phyloP scores from a whole-genome alignment of 2,113 vertebrate genomes.

The Onychorhynchus coronatus region DNA sequence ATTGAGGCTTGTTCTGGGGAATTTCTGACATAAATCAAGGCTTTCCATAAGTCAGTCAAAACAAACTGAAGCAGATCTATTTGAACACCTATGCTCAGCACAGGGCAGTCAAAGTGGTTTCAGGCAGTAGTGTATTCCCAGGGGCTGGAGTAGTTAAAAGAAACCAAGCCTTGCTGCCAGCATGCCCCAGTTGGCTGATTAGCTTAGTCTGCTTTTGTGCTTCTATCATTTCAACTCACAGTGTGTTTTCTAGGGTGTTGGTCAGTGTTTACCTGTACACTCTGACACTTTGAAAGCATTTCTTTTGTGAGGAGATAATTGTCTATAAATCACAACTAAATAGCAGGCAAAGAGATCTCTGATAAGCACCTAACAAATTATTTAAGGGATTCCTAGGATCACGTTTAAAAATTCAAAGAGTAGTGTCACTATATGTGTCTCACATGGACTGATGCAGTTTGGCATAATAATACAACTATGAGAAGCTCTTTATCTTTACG shows the following conservation, averaged over 20 bases:
- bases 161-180: neutral
- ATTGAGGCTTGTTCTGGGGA: neutral
- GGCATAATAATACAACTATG: neutral
- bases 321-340: slow-evolving; percentile 22
- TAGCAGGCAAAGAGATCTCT: neutral
- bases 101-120: slow-evolving; percentile 28
- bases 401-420: neutral
- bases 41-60: slow-evolving; percentile 8
- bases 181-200: slow-evolving; percentile 16
- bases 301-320: slow-evolving; percentile 18
- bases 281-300: slow-evolving; percentile 19
- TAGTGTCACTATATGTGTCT: neutral
- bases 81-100: neutral
- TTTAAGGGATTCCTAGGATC: slow-evolving; percentile 6
- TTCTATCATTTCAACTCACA: neutral
- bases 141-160: neutral
- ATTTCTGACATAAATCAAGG: slow-evolving; percentile 15
- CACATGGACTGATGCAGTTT: neutral
- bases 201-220: neutral
- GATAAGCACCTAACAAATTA: slow-evolving; percentile 11
- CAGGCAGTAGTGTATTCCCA: slow-evolving; percentile 12
- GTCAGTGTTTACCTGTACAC: slow-evolving; percentile 5
- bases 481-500: neutral
- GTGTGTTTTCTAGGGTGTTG: slow-evolving; percentile 23
- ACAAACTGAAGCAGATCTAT: neutral